Evolutionary conservation across 2,888 invertebrate species (phyloP).

Genomic region (Halocaridina rubra): DNA sequence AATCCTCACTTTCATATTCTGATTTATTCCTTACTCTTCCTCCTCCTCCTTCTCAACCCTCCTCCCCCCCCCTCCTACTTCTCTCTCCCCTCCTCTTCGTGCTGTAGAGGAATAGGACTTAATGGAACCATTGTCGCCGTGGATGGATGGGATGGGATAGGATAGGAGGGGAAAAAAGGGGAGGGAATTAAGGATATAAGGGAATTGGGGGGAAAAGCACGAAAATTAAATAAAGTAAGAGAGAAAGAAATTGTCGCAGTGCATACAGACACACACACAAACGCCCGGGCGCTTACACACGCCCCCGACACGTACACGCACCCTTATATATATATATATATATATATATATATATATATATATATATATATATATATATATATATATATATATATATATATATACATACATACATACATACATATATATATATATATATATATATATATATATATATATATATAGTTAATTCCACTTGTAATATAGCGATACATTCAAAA

Average conservation of each 20-base stretch:
- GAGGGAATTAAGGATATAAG: no score
- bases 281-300: not conserved
- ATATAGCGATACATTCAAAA: not conserved
- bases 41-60: not conserved
- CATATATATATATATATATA: slow-evolving; percentile 30
- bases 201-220: no score
- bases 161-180: no score
- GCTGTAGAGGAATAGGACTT: no score
- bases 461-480: not conserved
- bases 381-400: slow-evolving; percentile 2
- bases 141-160: no score
- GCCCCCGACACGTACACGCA: not conserved
- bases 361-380: slow-evolving; percentile 31
- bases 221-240: no score
- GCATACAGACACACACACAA: not conserved
- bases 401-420: not conserved
- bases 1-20: not conserved
- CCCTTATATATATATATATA: not conserved
- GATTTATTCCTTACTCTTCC: not conserved
- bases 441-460: slow-evolving; percentile 20
- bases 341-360: slow-evolving; percentile 26
- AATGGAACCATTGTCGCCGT: no score
- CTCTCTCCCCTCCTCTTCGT: no score
- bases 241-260: not conserved
- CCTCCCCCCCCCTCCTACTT: not conserved